A percentile compares a stretch with the other conserved stretches of the same genome.
These are phyloP conservation scores for Porites evermanni DNA, from an alignment of 92 coral and sea anemone species.

Conservation along the genomic window DNA sequence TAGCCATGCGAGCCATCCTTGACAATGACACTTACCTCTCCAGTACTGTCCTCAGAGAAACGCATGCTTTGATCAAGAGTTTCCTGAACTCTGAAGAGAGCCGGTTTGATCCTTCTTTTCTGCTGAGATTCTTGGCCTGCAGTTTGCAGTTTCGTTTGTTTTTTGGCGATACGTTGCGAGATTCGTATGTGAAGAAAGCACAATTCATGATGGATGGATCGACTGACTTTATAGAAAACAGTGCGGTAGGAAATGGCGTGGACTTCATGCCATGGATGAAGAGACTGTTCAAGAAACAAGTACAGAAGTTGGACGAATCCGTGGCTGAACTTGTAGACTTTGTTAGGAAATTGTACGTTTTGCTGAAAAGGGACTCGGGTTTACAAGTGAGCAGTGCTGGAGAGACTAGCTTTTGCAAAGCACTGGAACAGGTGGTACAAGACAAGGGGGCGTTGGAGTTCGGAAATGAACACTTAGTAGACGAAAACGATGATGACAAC, in stretches of 20 bases:
- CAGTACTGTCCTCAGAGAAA: conserved; percentile 67
- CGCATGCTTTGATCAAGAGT: conserved; percentile 71
- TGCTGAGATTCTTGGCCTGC: conserved; percentile 65
- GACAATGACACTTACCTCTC: conserved; percentile 74
- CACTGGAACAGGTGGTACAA: conserved; percentile 63
- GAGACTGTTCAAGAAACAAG: conserved; percentile 74
- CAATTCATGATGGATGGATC: conserved; percentile 83
- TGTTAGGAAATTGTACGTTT: conserved; percentile 72
- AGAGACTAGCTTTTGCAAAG: conserved; percentile 59
- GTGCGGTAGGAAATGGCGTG: conserved; percentile 86
- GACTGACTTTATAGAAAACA: conserved; percentile 86
- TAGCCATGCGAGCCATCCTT: conserved; percentile 84
- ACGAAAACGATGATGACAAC: conserved; percentile 34
- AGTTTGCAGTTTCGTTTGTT: conserved; percentile 78
- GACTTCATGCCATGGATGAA: conserved; percentile 99
- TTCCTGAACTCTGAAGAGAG: conserved; percentile 70
- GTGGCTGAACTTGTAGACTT: conserved; percentile 74
- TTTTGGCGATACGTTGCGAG: conserved; percentile 84
- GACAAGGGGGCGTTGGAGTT: conserved; percentile 57
- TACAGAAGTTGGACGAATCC: conserved; percentile 76
- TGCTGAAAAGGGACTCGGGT: conserved; percentile 52
- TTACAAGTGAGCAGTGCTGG: background rate
- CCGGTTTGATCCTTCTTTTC: conserved; percentile 81
- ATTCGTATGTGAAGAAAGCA: conserved; percentile 73
- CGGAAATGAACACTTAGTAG: conserved; percentile 34